These are phyloP conservation scores for Drosophila suzukii DNA, from an alignment of 1,140 invertebrate species.

Conservation along the genomic window DNA sequence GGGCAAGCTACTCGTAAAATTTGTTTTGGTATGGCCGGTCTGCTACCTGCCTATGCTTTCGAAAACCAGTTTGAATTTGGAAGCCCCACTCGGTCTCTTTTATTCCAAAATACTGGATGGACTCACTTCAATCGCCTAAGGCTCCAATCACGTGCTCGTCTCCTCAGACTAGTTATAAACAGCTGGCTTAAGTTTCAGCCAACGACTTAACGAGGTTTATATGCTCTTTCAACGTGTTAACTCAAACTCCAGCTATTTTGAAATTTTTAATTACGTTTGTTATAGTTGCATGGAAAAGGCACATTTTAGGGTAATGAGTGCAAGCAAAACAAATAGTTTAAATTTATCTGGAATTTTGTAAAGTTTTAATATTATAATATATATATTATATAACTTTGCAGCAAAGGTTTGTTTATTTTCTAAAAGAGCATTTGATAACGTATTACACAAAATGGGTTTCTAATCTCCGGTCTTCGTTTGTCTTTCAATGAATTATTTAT, in stretches of 20 bases:
- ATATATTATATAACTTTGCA: too few species aligned
- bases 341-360: neutral
- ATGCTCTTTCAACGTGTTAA: conserved; percentile 6
- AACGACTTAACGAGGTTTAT: conserved; percentile 3
- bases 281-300: neutral
- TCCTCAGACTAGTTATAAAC: conserved; percentile 8
- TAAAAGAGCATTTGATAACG: neutral
- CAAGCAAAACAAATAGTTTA: neutral
- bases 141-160: conserved; percentile 40
- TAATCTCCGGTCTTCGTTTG: neutral
- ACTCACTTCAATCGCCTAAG: conserved; percentile 21
- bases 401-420: neutral
- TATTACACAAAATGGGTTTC: neutral
- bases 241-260: neutral
- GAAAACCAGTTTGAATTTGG: conserved; percentile 46
- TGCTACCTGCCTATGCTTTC: conserved; percentile 33
- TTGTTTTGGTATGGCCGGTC: conserved; percentile 47
- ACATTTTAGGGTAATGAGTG: neutral
- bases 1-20: conserved; percentile 35
- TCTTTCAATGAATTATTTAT: conserved; percentile 40
- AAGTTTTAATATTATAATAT: too few species aligned
- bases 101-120: conserved; percentile 6
- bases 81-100: conserved; percentile 11
- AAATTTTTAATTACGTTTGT: conserved; percentile 4
- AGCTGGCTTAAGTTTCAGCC: conserved; percentile 2